phyloP scores from a whole-genome alignment of 37 sponge, comb jelly and placozoan genomes.

The Haliclona indistincta region DNA sequence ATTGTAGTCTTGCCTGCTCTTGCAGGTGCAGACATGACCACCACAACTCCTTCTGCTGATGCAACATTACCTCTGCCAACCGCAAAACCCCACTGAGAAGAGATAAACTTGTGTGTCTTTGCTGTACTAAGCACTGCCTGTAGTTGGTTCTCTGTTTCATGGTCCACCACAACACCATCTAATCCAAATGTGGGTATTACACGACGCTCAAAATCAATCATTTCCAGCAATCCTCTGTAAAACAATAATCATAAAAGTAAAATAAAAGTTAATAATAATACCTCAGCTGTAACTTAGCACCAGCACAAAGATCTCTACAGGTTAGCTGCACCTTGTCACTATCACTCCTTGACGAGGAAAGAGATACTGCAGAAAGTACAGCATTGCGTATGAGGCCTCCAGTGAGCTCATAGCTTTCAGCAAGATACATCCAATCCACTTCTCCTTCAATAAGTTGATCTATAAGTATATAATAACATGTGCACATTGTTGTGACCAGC shows the following conservation, averaged over 20 bases:
- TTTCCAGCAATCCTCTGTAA: conserved; percentile 60
- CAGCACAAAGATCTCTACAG: conserved; percentile 13
- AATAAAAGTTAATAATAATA: neutral
- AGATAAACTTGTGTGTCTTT: conserved; percentile 61
- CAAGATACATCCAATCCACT: conserved; percentile 42
- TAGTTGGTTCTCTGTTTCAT: conserved; percentile 15
- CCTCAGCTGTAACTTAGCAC: conserved; percentile 64
- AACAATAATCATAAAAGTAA: neutral
- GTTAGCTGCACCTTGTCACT: neutral
- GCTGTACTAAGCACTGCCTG: conserved; percentile 44
- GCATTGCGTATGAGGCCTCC: conserved; percentile 72
- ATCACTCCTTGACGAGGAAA: conserved; percentile 23
- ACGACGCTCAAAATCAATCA: conserved; percentile 74
- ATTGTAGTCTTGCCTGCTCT: conserved; percentile 61
- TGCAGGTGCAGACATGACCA: conserved; percentile 41
- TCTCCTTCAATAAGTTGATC: neutral
- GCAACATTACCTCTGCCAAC: conserved; percentile 36
- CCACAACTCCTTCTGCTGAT: conserved; percentile 17
- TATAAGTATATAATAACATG: neutral
- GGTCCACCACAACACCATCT: conserved; percentile 42
- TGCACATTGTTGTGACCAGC: neutral
- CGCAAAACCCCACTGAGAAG: conserved; percentile 71
- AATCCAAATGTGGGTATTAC: conserved; percentile 66
- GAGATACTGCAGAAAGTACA: conserved; percentile 46
- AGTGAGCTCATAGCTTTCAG: conserved; percentile 41